phyloP scores from a whole-genome alignment of 2,888 invertebrate species.

The Trachelus troglodyta region DNA sequence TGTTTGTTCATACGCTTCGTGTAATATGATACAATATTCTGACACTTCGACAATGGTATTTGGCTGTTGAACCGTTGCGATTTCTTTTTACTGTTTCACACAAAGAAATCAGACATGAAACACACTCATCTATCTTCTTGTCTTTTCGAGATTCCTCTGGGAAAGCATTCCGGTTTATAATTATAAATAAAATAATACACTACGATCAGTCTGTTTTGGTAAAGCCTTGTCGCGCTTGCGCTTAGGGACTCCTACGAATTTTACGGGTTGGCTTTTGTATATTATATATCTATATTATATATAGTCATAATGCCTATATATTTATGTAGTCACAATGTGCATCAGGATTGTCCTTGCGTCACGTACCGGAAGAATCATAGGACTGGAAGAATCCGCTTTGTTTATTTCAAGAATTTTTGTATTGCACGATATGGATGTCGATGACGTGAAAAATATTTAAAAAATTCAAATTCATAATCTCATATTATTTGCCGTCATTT shows the following conservation, averaged over 20 bases:
- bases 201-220: slow-evolving; percentile 28
- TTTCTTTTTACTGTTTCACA: background rate
- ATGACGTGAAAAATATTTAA: background rate
- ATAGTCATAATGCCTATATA: background rate
- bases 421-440: background rate
- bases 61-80: background rate
- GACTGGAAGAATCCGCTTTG: background rate
- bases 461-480: background rate
- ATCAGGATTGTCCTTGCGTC: background rate
- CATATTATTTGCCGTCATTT: background rate
- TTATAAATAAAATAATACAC: slow-evolving; percentile 21
- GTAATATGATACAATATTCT: background rate
- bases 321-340: background rate
- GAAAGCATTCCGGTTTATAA: slow-evolving; percentile 1
- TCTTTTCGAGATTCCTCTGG: background rate
- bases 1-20: background rate
- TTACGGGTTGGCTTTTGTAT: background rate
- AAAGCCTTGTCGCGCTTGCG: slow-evolving; percentile 14
- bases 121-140: background rate
- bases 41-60: background rate
- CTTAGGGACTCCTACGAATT: slow-evolving; percentile 2
- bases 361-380: background rate
- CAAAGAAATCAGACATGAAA: background rate
- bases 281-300: background rate
- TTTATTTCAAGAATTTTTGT: background rate